A percentile compares a stretch with the other conserved stretches of the same genome.
These are phyloP conservation scores for Lophius americanus DNA, from an alignment of 2,797 vertebrate genomes.

Conservation along the genomic window DNA sequence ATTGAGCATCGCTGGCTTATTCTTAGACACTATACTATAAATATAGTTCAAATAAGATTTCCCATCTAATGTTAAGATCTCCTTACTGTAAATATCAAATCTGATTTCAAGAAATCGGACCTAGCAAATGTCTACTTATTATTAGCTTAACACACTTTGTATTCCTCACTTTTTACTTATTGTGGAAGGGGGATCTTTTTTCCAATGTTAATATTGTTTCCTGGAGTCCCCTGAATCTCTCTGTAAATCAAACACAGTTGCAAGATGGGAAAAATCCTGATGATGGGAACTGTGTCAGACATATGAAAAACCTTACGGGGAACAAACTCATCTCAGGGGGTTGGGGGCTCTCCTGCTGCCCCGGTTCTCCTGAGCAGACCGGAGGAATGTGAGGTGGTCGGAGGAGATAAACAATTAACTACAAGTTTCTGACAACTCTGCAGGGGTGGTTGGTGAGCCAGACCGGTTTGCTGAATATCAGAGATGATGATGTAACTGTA, in stretches of 20 bases:
- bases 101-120: too few relatives aligned
- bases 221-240: too few relatives aligned
- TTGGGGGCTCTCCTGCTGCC: conserved; percentile 30
- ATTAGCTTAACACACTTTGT: too few relatives aligned
- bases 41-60: too few relatives aligned
- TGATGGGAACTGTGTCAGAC: conserved; percentile 24
- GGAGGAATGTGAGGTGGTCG: conserved; percentile 41
- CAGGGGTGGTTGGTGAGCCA: not conserved
- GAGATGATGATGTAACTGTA: conserved; percentile 40
- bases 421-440: conserved; percentile 52
- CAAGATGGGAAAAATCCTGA: conserved; percentile 13
- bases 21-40: too few relatives aligned
- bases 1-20: too few relatives aligned
- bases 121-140: too few relatives aligned
- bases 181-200: too few relatives aligned
- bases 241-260: not conserved
- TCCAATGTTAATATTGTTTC: too few relatives aligned
- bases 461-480: conserved; percentile 39
- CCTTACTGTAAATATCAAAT: too few relatives aligned
- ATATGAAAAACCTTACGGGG: not conserved
- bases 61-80: too few relatives aligned
- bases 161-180: too few relatives aligned
- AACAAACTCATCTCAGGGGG: conserved; percentile 26
- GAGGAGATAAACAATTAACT: conserved; percentile 30
- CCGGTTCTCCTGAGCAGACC: conserved; percentile 18